Conservation (phyloP, 1,140 invertebrate genomes). For the Rhopalosiphum padi region DNA sequence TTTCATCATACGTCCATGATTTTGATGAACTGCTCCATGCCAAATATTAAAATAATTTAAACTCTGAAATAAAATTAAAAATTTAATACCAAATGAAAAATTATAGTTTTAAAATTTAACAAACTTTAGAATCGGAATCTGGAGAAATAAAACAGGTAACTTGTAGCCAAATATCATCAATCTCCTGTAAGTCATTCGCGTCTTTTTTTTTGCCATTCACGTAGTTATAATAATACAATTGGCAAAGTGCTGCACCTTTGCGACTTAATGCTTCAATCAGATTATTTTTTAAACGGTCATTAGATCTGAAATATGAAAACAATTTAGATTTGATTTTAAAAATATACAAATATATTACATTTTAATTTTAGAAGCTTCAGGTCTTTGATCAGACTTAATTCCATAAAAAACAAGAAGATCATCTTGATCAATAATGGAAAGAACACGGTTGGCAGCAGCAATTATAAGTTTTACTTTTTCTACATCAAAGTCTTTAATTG, state of each 20-base stretch:
- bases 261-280: slow-evolving; percentile 80
- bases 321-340: slow-evolving; percentile 54
- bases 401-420: slow-evolving; percentile 77
- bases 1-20: slow-evolving; percentile 83
- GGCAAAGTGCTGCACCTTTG: slow-evolving; percentile 76
- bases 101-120: slow-evolving; percentile 59
- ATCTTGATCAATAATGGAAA: slow-evolving; percentile 77
- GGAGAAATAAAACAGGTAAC: slow-evolving; percentile 42
- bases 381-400: slow-evolving; percentile 78
- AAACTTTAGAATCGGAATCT: slow-evolving; percentile 50
- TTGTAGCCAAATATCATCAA: slow-evolving; percentile 70
- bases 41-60: slow-evolving; percentile 72
- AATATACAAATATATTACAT: slow-evolving; percentile 49
- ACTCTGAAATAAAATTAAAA: slow-evolving; percentile 58
- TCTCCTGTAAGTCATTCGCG: slow-evolving; percentile 65
- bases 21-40: slow-evolving; percentile 78
- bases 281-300: slow-evolving; percentile 82
- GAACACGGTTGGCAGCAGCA: slow-evolving; percentile 71
- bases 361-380: slow-evolving; percentile 66
- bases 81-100: slow-evolving; percentile 26
- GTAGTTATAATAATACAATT: slow-evolving; percentile 67
- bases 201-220: slow-evolving; percentile 28
- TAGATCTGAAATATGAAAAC: slow-evolving; percentile 68
- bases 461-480: slow-evolving; percentile 67
- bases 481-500: slow-evolving; percentile 62